Conservation (phyloP, 2,888 invertebrate genomes). For the Drosophila nigritarsus region DNA sequence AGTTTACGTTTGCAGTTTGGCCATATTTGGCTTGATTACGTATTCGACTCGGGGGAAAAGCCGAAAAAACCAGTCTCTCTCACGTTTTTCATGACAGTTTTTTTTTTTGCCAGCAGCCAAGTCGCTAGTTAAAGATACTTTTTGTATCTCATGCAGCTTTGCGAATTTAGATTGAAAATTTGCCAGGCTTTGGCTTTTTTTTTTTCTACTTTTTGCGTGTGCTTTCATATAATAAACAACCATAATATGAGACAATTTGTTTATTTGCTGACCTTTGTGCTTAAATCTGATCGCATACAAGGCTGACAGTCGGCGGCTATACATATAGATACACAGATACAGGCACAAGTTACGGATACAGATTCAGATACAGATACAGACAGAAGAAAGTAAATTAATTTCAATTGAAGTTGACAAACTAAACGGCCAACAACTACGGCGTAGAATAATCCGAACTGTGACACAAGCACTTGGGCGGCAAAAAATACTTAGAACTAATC, state of each 20-base stretch:
- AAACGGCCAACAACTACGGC: constrained; percentile 73
- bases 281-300: constrained; percentile 84
- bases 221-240: constrained; percentile 49
- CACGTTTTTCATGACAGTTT: constrained; percentile 44
- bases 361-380: constrained; percentile 26
- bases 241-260: constrained; percentile 72
- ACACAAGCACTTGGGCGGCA: constrained; percentile 57
- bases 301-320: constrained; percentile 71
- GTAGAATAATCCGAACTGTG: constrained; percentile 71
- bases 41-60: constrained; percentile 15
- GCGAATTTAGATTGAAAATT: constrained; percentile 36
- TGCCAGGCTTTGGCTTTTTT: constrained; percentile 17
- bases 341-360: constrained; percentile 25
- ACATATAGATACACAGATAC: constrained; percentile 33
- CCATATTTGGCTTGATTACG: constrained; percentile 38
- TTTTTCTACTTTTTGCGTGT: constrained; percentile 5
- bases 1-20: constrained; percentile 50
- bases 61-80: constrained; percentile 44
- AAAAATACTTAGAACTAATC: constrained; percentile 38
- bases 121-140: constrained; percentile 24
- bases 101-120: background rate
- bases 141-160: constrained; percentile 17
- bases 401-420: constrained; percentile 80
- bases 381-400: constrained; percentile 81
- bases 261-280: constrained; percentile 82